A percentile compares a stretch with the other conserved stretches of the same genome.
phyloP scores from a whole-genome alignment of 2,888 invertebrate species.

The Dorcus hopei region DNA sequence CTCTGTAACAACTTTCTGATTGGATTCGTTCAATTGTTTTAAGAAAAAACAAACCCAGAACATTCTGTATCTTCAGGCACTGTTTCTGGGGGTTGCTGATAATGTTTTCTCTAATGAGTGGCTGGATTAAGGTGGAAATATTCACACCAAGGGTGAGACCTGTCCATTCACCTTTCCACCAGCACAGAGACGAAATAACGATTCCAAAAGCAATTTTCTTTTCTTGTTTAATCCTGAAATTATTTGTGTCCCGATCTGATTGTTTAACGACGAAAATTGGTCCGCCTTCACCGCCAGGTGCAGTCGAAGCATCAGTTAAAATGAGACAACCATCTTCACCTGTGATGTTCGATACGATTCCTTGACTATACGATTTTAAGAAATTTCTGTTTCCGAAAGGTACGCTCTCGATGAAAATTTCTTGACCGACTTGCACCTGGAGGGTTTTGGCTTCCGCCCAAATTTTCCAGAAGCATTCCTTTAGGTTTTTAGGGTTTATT shows the following conservation, averaged over 20 bases:
- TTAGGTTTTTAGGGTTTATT: not conserved
- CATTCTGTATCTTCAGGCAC: not conserved
- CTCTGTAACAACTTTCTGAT: slow-evolving; percentile 38
- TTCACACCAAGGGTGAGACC: slow-evolving; percentile 58
- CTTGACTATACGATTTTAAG: slow-evolving; percentile 56
- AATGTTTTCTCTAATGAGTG: not conserved
- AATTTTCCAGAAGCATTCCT: not conserved
- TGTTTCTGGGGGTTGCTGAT: not conserved
- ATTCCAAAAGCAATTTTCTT: slow-evolving; percentile 47
- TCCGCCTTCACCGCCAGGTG: slow-evolving; percentile 60
- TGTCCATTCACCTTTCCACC: slow-evolving; percentile 64
- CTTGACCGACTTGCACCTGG: slow-evolving; percentile 19
- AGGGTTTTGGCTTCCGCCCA: not conserved
- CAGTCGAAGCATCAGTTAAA: slow-evolving; percentile 58
- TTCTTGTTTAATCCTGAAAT: not conserved
- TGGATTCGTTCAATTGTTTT: too few relatives aligned
- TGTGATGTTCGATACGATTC: slow-evolving; percentile 57
- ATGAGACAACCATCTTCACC: slow-evolving; percentile 54
- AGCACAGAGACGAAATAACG: slow-evolving; percentile 58
- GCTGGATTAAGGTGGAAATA: not conserved
- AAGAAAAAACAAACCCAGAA: not conserved
- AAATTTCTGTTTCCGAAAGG: slow-evolving; percentile 55
- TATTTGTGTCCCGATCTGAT: too few relatives aligned
- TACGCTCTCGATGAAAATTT: slow-evolving; percentile 33
- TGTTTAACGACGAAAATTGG: slow-evolving; percentile 50